Conservation (phyloP, 2,888 invertebrate genomes). For the Synanthedon andrenaeformis region DNA sequence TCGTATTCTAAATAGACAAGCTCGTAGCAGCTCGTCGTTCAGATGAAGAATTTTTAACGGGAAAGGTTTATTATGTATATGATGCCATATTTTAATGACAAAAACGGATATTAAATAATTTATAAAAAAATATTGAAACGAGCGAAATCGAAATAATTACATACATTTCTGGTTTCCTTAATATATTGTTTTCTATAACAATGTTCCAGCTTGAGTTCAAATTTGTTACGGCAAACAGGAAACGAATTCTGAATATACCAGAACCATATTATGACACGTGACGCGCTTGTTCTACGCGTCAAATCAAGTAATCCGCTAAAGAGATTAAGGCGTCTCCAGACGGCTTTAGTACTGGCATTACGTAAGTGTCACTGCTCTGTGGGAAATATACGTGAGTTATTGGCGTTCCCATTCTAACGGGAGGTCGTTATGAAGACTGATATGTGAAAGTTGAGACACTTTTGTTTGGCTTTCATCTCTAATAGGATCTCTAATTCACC, state of each 20-base stretch:
- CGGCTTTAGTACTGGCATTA: constrained; percentile 8
- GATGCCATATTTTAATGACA: no score
- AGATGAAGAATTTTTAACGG: no score
- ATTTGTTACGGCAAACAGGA: no score
- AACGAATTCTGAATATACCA: neutral
- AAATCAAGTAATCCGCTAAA: constrained; percentile 17
- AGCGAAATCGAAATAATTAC: no score
- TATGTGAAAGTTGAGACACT: constrained; percentile 25
- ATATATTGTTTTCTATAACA: no score
- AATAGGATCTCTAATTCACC: neutral
- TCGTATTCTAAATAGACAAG: no score
- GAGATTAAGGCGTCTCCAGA: constrained; percentile 30
- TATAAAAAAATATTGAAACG: no score
- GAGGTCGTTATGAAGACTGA: constrained; percentile 9
- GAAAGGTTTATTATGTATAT: no score
- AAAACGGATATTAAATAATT: no score
- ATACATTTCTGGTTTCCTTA: no score
- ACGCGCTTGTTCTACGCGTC: neutral
- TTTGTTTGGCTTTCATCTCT: neutral
- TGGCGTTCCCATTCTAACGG: constrained; percentile 11
- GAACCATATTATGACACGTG: neutral
- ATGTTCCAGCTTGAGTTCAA: no score
- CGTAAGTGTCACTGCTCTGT: constrained; percentile 18
- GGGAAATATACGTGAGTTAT: constrained; percentile 22
- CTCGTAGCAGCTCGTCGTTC: no score